Evolutionary conservation across 2,113 vertebrate genomes (phyloP).

Genomic region (Halichoeres trimaculatus): DNA sequence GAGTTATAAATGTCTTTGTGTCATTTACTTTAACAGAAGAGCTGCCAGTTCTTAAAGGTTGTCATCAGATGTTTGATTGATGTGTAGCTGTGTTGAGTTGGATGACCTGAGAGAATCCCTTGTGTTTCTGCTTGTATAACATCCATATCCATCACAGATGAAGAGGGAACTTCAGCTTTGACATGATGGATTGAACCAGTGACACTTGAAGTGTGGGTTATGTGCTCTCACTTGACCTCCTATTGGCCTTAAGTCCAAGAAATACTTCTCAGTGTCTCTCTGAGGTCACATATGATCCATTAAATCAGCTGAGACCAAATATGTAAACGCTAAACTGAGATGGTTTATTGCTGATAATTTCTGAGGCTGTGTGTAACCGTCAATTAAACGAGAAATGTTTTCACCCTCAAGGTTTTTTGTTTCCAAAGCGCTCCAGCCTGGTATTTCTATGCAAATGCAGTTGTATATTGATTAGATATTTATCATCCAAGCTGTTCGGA

Average conservation of each 20-base stretch:
- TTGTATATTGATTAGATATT: slow-evolving; percentile 76
- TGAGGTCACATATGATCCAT: too few relatives aligned
- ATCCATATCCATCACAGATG: slow-evolving; percentile 40
- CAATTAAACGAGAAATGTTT: too few relatives aligned
- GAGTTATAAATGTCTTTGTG: not conserved
- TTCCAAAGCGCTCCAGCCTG: not conserved
- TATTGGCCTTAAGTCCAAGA: slow-evolving; percentile 41
- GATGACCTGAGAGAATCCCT: not conserved
- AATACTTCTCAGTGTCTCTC: slow-evolving; percentile 55
- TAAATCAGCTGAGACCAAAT: slow-evolving; percentile 5
- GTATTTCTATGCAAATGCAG: slow-evolving; percentile 66
- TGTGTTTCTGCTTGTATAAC: slow-evolving; percentile 1
- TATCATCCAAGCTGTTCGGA: slow-evolving; percentile 74
- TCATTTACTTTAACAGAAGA: not conserved
- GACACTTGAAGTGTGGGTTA: slow-evolving; percentile 50
- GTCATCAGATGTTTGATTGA: slow-evolving; percentile 1
- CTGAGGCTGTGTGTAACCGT: not conserved
- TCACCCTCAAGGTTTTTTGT: not conserved
- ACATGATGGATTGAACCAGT: slow-evolving; percentile 55
- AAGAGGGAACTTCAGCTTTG: slow-evolving; percentile 33
- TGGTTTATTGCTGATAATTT: not conserved
- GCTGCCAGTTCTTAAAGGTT: not conserved
- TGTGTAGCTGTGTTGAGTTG: not conserved
- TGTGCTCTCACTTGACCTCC: slow-evolving; percentile 67
- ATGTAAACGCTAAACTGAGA: not conserved